Percentiles rank a stretch among this genome's conserved stretches.
Conservation (phyloP, 2,797 vertebrate species). For the Hybognathus amarus region DNA sequence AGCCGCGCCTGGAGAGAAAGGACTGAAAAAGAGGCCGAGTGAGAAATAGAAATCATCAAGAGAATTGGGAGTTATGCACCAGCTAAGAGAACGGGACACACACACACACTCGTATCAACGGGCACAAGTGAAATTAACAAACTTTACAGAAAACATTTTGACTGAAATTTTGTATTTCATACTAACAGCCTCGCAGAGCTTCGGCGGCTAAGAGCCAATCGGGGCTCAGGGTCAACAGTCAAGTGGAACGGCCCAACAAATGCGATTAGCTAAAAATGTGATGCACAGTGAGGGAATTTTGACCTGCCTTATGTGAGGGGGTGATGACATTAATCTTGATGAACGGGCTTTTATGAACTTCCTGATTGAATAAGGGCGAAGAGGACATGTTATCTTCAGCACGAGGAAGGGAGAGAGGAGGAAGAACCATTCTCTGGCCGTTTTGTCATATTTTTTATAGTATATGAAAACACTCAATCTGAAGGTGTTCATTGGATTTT, state of each 20-base stretch:
- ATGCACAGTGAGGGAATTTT: conserved; percentile 4
- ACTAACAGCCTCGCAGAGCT: neutral
- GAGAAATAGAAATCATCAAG: conserved; percentile 60
- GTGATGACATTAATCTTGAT: conserved; percentile 52
- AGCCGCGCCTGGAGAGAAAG: conserved; percentile 39
- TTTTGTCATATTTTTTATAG: no score
- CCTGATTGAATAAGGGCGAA: conserved; percentile 28
- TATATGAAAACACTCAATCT: neutral
- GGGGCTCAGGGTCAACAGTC: conserved; percentile 32
- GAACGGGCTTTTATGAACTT: conserved; percentile 46
- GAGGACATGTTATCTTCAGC: conserved; percentile 1
- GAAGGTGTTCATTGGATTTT: neutral
- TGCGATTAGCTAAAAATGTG: conserved; percentile 51
- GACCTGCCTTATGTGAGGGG: conserved; percentile 21
- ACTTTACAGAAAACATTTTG: neutral
- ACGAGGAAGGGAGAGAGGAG: neutral
- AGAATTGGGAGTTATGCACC: conserved; percentile 49
- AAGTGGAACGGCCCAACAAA: conserved; percentile 38
- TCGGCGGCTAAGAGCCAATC: neutral
- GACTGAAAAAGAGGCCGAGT: conserved; percentile 56
- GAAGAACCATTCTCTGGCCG: neutral
- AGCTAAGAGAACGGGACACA: conserved; percentile 41
- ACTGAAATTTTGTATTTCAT: neutral
- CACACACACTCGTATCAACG: conserved; percentile 3
- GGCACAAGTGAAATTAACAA: neutral